Base-by-base conservation (phyloP, 2,113 vertebrate genomes). In the Chauna torquata region DNA sequence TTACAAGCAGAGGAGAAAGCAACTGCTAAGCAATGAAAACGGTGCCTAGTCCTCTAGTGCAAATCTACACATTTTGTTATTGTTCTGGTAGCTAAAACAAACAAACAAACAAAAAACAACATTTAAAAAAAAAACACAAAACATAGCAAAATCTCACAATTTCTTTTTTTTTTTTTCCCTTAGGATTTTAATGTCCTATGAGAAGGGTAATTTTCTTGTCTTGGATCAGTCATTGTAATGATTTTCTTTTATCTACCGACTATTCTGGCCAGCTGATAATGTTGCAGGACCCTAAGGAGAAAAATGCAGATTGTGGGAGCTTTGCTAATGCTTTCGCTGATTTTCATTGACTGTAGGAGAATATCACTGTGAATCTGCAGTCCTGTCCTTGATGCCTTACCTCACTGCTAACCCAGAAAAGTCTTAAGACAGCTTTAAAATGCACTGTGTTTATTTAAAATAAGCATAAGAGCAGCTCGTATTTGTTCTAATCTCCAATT, bases 161-260 rank as follows among this genome's bases (percentile, higher is more conserved):
- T 19, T 28, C 27, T 30, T 11, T 47, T 1, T 38, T 0, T 16
- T 49, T 49, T 55, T 64, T 89, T 57, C 6, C 0, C 15, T 50
- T 75, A 65, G 17, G 13, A 85, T 82, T 84, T 92, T 77, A 6
- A 64, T 50, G 22, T 70, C 28, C 28, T 65, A 70, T 40, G 44
- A 88, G 30, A 84, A 76, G 11, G 5, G 9, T 47, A 69, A 40
- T 32, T 44, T 36, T 72, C 47, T 45, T 78, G 17, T 1, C 84
- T 89, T 76, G n/a, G 6, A 70, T 70, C 18, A 59, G 28, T 42
- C 5, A 15, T 17, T 34, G 4, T 38, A 50, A 82, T 36, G 19
- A 64, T 92, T 82, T 91, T 20, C n/a, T 87, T 91, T 58, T 1
- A 2, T 7, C 66, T 79, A 8, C 15, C 64, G 74, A 24, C 28